Evolutionary conservation across 2,113 vertebrate genomes (phyloP), one percentile per base, ranked within the genome.

Genomic region (Dipodomys spectabilis): DNA sequence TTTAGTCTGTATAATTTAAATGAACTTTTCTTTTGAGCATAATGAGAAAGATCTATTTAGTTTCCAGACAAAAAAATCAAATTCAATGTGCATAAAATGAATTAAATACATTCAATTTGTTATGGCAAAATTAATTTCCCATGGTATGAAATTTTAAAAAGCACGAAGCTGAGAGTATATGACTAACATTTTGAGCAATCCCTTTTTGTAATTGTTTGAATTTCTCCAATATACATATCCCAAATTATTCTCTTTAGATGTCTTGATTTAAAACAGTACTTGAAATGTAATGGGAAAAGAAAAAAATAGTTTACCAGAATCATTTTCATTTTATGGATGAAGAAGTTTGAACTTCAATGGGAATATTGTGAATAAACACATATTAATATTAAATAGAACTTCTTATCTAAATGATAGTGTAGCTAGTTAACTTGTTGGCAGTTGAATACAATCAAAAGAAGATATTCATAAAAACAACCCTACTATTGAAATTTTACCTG

Each of bases 1-100:
- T 71, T 77, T 64, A 65, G 7, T 64, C 39, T 81, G 84, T 62
- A 53, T 45, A 88, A 65, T 86, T 85, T 86, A 93, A 93, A 71
- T 84, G 20, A 82, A 27, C 22, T 79, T 85, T 67, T 44, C 27
- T 83, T 85, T 86, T n/a, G n/a, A 91, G 27, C 62, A 23, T 44
- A 69, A 65, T 57, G 28, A 93, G 27, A 94, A 74, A 39, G 69
- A 68, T 75, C 39, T 93, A 57, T 53, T 87, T 92, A 88, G 30
- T 85, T 77, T 83, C 60, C 91, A 95, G 25, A 86, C 10, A 92
- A 81, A 90, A 92, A 81, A 90, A 83, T 92, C 79, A 93, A 72
- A 1, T 77, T 68, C n/a, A 89, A 45, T 30, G 68, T 25, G 57
- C 81, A 86, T 95, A 88, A 94, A 95, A 75, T 85, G 35, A 92